phyloP scores from a whole-genome alignment of 2,888 invertebrate species.

The Nemurella pictetii region DNA sequence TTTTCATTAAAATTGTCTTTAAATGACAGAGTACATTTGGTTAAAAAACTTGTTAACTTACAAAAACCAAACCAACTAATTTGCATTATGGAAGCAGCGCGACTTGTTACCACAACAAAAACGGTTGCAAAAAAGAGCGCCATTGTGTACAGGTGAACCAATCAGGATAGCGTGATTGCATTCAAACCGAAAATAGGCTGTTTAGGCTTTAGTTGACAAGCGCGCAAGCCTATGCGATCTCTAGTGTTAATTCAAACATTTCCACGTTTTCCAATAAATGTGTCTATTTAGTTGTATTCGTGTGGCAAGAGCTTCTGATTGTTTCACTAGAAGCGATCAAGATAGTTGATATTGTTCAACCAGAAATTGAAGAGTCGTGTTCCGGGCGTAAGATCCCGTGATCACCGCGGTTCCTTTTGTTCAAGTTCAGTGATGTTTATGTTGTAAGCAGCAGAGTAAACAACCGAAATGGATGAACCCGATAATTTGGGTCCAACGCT shows the following conservation, averaged over 20 bases:
- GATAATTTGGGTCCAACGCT: neutral
- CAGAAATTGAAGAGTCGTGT: too few relatives aligned
- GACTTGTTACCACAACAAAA: neutral
- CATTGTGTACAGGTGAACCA: neutral
- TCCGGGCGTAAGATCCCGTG: neutral
- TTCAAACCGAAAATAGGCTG: neutral
- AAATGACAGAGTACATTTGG: too few relatives aligned
- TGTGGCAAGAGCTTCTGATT: neutral
- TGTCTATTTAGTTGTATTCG: neutral
- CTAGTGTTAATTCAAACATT: neutral
- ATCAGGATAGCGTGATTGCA: neutral
- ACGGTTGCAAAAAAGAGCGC: neutral
- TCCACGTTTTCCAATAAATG: neutral
- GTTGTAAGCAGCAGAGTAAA: slow-evolving; percentile 28
- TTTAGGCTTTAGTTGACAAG: neutral
- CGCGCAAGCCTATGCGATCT: neutral
- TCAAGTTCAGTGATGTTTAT: too few relatives aligned
- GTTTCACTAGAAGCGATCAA: neutral
- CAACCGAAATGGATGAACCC: slow-evolving; percentile 36
- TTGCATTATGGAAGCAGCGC: neutral
- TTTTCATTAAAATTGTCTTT: too few relatives aligned
- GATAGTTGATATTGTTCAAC: neutral
- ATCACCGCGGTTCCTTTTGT: neutral
- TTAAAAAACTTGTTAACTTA: too few relatives aligned
- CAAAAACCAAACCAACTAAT: too few relatives aligned